Evolutionary conservation across 2,797 vertebrate species (phyloP).

Genomic region (Falco berigora): DNA sequence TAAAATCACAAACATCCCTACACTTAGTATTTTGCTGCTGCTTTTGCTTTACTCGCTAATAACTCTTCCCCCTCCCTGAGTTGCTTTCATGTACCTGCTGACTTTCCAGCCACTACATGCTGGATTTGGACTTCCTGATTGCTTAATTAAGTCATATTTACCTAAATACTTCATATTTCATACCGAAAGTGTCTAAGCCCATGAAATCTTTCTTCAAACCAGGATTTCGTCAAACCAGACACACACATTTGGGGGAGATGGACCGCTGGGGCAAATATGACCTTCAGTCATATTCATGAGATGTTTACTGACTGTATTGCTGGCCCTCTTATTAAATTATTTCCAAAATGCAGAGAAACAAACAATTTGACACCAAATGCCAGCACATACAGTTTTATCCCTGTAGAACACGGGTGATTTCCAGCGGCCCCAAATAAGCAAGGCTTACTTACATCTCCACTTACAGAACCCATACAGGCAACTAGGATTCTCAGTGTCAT

Average conservation of each 20-base stretch:
- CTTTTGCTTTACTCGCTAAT: neutral
- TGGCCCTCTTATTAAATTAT: neutral
- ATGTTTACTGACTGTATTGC: neutral
- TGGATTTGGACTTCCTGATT: slow-evolving; percentile 5
- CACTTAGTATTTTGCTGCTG: neutral
- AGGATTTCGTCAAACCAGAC: neutral
- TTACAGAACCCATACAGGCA: neutral
- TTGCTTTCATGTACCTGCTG: neutral
- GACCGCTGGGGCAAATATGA: neutral
- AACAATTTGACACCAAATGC: neutral
- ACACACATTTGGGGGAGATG: neutral
- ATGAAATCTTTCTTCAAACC: slow-evolving; percentile 36
- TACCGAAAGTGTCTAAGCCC: neutral
- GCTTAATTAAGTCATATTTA: slow-evolving; percentile 14
- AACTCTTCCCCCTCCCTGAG: neutral
- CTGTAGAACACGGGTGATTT: neutral
- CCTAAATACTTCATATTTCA: slow-evolving; percentile 11
- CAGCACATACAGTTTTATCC: neutral
- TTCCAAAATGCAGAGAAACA: neutral
- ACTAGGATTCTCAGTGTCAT: neutral
- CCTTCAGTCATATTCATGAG: neutral
- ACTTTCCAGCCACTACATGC: slow-evolving; percentile 18
- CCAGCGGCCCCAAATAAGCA: neutral
- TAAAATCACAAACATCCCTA: slow-evolving; percentile 8
- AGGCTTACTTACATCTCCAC: neutral